Conservation (phyloP, 2,113 vertebrate genomes). For the Epinephelus fuscoguttatus region DNA sequence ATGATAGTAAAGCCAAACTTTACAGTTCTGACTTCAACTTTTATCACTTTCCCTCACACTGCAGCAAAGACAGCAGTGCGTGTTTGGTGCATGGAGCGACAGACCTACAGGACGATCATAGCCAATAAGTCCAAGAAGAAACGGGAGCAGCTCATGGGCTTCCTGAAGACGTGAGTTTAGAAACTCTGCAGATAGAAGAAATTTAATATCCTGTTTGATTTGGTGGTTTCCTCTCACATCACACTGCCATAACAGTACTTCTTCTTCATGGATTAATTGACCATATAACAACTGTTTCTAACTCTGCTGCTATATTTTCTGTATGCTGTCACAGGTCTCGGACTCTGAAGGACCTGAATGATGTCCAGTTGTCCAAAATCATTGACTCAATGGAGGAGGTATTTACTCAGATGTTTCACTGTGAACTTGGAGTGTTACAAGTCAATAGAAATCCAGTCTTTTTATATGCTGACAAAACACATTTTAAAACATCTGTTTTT, state of each 20-base stretch:
- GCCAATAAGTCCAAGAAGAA: conserved; percentile 86
- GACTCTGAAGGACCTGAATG: conserved; percentile 85
- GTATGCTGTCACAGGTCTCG: conserved; percentile 71
- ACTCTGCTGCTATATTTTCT: neutral
- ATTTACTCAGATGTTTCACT: conserved; percentile 1
- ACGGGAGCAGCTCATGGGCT: conserved; percentile 83
- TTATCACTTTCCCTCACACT: neutral
- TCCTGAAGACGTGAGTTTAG: conserved; percentile 83
- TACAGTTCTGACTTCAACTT: too few relatives aligned
- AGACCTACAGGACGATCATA: conserved; percentile 86
- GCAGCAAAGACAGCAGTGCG: conserved; percentile 81
- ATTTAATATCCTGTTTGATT: neutral
- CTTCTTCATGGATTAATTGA: neutral
- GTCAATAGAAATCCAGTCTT: neutral
- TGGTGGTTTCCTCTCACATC: neutral
- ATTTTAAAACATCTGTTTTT: neutral
- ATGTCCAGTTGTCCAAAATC: conserved; percentile 85
- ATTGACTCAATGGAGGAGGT: conserved; percentile 90
- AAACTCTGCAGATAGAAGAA: neutral
- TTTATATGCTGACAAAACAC: neutral
- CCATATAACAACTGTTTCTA: neutral
- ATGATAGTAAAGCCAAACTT: neutral
- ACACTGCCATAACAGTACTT: neutral
- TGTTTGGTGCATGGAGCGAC: conserved; percentile 86
- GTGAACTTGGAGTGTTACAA: neutral